Evolutionary conservation across 2,888 invertebrate species (phyloP).

Genomic region (Meghimatium bilineatum): DNA sequence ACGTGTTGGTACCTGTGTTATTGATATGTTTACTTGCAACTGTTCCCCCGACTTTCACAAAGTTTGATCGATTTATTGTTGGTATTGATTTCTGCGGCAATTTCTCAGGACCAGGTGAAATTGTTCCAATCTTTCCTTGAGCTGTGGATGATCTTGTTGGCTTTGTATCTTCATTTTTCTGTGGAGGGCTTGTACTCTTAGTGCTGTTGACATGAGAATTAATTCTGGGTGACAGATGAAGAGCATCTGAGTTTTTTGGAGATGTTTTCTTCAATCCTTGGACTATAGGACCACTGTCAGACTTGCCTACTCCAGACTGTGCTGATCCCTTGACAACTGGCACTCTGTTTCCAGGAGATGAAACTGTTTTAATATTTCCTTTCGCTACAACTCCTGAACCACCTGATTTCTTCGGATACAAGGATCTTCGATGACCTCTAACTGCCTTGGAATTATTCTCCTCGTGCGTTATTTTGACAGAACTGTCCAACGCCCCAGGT

Average conservation of each 20-base stretch:
- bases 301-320: not conserved
- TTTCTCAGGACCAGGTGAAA: not conserved
- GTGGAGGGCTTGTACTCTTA: not conserved
- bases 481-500: not conserved
- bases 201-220: not conserved
- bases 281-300: not conserved
- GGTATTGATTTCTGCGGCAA: not conserved
- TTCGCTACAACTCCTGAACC: not conserved
- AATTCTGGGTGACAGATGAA: slow-evolving; percentile 27
- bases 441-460: slow-evolving; percentile 56
- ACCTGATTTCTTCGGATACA: slow-evolving; percentile 53
- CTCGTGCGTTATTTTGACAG: not conserved
- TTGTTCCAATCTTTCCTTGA: not conserved
- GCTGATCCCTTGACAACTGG: not conserved
- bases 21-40: not conserved
- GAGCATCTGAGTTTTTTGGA: slow-evolving; percentile 2
- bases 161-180: slow-evolving; percentile 23
- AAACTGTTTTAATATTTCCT: not conserved
- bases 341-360: not conserved
- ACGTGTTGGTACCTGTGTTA: no score
- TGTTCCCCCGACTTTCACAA: not conserved
- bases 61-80: not conserved
- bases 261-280: slow-evolving; percentile 13
- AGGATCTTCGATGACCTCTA: slow-evolving; percentile 65
- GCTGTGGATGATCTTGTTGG: slow-evolving; percentile 33